Evolutionary conservation across 2,113 vertebrate genomes (phyloP).

Genomic region (Pomatorhinus ruficollis): DNA sequence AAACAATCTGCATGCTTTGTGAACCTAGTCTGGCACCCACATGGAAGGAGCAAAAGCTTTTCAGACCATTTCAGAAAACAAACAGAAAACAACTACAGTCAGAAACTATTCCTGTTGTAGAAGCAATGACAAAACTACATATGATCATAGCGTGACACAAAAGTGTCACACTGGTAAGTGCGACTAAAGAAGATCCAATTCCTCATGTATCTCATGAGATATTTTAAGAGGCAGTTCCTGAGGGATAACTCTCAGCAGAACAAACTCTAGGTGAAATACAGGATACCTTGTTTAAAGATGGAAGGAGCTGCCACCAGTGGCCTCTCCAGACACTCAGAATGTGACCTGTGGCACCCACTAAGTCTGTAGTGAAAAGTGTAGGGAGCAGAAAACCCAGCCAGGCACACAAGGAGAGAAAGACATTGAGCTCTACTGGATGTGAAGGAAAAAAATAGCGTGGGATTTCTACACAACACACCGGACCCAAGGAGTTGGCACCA

Average conservation of each 20-base stretch:
- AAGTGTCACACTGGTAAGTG: background rate
- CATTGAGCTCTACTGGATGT: background rate
- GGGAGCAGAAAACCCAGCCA: background rate
- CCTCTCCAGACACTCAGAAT: background rate
- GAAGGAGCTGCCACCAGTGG: background rate
- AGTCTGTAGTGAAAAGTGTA: background rate
- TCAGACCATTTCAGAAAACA: background rate
- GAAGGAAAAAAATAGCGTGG: background rate
- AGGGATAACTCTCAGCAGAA: background rate
- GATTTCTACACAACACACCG: background rate
- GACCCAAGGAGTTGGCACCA: background rate
- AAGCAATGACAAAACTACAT: background rate
- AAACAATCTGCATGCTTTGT: background rate
- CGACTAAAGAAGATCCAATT: background rate
- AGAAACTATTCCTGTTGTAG: background rate
- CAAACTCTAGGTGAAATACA: background rate
- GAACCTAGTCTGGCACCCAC: background rate
- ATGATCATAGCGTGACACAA: background rate
- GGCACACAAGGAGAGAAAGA: background rate
- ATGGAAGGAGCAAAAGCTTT: background rate
- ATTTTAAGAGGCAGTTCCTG: background rate
- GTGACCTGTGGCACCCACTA: background rate
- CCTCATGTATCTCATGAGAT: background rate
- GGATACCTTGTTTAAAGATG: background rate
- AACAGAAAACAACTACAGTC: background rate